Percentiles rank a stretch among this genome's conserved stretches.
Evolutionary conservation across 2,113 vertebrate genomes (phyloP).

Genomic region (Gorsachius goisagi): DNA sequence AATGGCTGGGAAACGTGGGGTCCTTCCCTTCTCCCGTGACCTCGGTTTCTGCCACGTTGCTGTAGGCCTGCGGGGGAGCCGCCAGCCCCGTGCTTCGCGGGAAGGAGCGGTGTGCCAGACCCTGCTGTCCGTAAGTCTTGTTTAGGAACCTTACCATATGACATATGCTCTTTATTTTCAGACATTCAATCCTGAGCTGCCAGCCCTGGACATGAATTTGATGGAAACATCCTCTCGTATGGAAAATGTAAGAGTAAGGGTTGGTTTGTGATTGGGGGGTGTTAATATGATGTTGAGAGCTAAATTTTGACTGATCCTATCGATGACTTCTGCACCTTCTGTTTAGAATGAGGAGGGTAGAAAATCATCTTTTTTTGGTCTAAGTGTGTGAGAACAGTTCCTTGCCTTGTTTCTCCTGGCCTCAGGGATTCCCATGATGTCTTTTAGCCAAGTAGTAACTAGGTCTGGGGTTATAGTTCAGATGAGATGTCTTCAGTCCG

Average conservation of each 20-base stretch:
- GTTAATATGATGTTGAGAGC: neutral
- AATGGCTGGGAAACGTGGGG: neutral
- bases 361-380: neutral
- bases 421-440: neutral
- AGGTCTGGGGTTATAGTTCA: neutral
- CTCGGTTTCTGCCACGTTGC: neutral
- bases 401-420: neutral
- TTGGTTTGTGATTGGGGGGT: neutral
- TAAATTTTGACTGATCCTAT: neutral
- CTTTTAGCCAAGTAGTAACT: neutral
- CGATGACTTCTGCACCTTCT: neutral
- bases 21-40: neutral
- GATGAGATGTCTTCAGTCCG: neutral
- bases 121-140: neutral
- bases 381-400: neutral
- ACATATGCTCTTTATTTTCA: constrained; percentile 7
- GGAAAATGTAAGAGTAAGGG: constrained; percentile 59
- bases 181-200: constrained; percentile 55
- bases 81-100: neutral
- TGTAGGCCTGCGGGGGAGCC: neutral
- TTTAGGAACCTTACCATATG: neutral
- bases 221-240: constrained; percentile 26
- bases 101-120: neutral
- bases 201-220: constrained; percentile 39
- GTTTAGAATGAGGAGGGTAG: neutral